Percentiles rank a stretch among this genome's conserved stretches.
phyloP scores from a whole-genome alignment of 2,888 invertebrate genomes.

The Keiferia lycopersicella region DNA sequence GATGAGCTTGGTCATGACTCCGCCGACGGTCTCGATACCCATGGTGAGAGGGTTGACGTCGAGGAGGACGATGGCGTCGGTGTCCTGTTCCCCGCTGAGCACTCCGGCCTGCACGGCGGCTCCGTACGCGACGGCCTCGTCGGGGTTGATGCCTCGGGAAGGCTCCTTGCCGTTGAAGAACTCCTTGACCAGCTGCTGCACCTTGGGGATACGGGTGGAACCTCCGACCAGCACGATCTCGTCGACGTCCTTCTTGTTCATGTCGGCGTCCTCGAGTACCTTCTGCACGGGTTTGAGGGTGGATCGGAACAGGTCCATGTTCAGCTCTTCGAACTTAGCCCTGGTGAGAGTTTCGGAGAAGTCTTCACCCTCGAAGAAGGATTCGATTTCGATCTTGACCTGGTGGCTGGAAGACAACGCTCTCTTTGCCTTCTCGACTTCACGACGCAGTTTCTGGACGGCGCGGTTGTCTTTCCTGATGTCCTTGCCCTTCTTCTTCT shows the following conservation, averaged over 20 bases:
- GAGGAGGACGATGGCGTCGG: constrained; percentile 96
- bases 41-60: constrained; percentile 99
- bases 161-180: constrained; percentile 99
- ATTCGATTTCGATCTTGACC: constrained; percentile 98
- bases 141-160: constrained; percentile 98
- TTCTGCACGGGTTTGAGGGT: constrained; percentile 97
- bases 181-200: constrained; percentile 95
- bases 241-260: constrained; percentile 98
- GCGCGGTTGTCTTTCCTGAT: constrained; percentile 97
- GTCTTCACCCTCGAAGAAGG: constrained; percentile 98
- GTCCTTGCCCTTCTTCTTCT: constrained; percentile 99
- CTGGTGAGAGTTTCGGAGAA: constrained; percentile 99
- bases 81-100: constrained; percentile 97
- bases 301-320: constrained; percentile 95
- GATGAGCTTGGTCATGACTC: constrained; percentile 99
- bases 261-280: constrained; percentile 98
- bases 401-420: constrained; percentile 97
- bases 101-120: constrained; percentile 99
- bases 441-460: constrained; percentile 97
- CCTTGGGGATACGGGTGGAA: constrained; percentile 99
- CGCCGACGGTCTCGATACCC: constrained; percentile 99
- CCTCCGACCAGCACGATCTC: constrained; percentile 99
- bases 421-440: constrained; percentile 98
- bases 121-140: constrained; percentile 99
- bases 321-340: constrained; percentile 99